Evolutionary conservation across 2,888 invertebrate genomes (phyloP), one percentile per base, ranked within the genome.

Genomic region (Melanargia galathea): DNA sequence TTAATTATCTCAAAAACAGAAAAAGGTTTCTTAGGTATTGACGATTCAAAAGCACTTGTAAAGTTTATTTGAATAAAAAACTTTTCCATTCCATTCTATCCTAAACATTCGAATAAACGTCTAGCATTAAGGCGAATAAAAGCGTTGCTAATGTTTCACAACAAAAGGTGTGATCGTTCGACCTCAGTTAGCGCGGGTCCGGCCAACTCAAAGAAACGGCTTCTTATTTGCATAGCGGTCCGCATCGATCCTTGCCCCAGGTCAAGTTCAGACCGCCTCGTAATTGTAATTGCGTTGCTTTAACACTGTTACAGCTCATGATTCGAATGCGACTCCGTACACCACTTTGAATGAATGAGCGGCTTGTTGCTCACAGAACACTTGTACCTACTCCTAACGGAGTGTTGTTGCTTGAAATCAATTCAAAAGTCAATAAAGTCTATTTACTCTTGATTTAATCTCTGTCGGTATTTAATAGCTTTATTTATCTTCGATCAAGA

Each of bases 161-260:
- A 24, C 65, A 54, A 63, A 65, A 63, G 65, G 65, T 67, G 56
- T 52, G 61, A 61, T 66, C 62, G 64, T 56, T 63, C 65, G 58
- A 63, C 65, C 65, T 54, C 65, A 64, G 52, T 67, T 67, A 69
- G 65, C 52, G 43, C 40, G 63, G 66, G 63, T 64, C 64, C 62
- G 62, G 64, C 56, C 22, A 57, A 52, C 64, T 76, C 78, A 80
- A 86, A 85, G 86, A 83, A 84, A 80, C 69, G 72, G 70, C 73
- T 77, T 81, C 85, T 81, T 85, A 90, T 90, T 91, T 86, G 89
- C 90, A 90, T 90, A 90, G 78, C 80, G 82, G 81, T 73, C 73
- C 72, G 81, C 80, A 83, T 82, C 85, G 86, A 83, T 86, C 85
- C 73, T 83, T 83, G 73, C 74, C 82, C 81, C 84, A 87, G 90